Evolutionary conservation across 1,140 invertebrate species (phyloP), one percentile per base, ranked within the genome.

Genomic region (Heliothis virescens): DNA sequence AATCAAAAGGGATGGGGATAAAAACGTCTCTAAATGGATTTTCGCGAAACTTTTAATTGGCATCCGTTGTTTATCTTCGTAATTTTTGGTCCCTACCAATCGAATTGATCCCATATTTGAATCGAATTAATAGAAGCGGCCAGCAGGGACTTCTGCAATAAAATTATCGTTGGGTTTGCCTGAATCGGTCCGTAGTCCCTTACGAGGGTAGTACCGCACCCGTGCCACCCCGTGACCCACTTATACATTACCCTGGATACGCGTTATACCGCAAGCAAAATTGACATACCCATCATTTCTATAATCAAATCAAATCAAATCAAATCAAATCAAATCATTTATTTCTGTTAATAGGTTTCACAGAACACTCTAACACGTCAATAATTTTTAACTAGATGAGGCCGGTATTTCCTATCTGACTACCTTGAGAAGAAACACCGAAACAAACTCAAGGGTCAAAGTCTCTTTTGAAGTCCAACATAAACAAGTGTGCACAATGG

Each of bases 141-240:
- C 72, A 60, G 26, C 65, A 34, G 74, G 48, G 74, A 76, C 60
- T 76, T 50, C 3, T 11, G 60, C 73, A 76, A 76, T 76, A 76
- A 76, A 76, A 76, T 76, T 76, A 76, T 76, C 74, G 60, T 63
- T 76, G 74, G 74, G 74, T 76, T 65, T 76, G 59, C 47, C 60
- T 63, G 74, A 48, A 76, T 65, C 50, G 59, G 47, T 41, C 26
- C 74, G 60, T 63, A 53, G 67, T 65, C 74, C 74, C 50, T 59
- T 12, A 47, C 12, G 29, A 29, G 41, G 16, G 34, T 34, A 65
- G 29, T 15, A 50, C 26, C 48, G 21, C 74, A 26, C 59, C 74
- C 74, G 29, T 10, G 18, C 60, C 50, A 65, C 74, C 74, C 74
- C 59, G 50, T 76, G 74, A 76, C 74, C 74, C 60, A 76, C 60